Conservation (phyloP, 2,113 vertebrate genomes). For the Chloropsis cyanopogon region DNA sequence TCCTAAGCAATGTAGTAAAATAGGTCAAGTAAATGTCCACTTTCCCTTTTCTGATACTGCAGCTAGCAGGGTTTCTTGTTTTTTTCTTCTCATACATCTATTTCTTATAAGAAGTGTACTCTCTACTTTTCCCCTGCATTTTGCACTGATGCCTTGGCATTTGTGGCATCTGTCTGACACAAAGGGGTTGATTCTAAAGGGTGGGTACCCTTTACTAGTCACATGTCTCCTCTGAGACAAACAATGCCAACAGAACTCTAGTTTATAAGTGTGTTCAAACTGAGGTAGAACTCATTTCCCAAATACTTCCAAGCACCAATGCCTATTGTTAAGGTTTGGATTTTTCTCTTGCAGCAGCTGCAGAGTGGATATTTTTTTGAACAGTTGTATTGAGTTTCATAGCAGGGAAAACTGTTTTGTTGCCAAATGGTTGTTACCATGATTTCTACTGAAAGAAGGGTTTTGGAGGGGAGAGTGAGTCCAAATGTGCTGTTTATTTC, state of each 20-base stretch:
- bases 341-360: constrained; percentile 4
- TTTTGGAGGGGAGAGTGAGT: not conserved
- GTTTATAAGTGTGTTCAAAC: not conserved
- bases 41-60: not conserved
- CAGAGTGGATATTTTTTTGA: not conserved
- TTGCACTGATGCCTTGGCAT: not conserved
- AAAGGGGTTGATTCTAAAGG: not conserved
- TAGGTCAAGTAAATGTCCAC: not conserved
- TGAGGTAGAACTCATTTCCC: not conserved
- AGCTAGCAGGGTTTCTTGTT: not conserved
- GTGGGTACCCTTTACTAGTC: not conserved
- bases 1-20: not conserved
- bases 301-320: not conserved
- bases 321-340: not conserved
- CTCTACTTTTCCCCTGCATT: not conserved
- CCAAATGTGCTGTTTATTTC: not conserved
- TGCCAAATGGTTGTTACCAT: not conserved
- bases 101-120: not conserved
- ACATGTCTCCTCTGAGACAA: not conserved
- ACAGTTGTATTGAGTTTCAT: not conserved
- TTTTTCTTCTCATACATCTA: not conserved
- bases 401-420: not conserved
- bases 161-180: not conserved
- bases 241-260: not conserved
- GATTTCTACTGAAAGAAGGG: not conserved